These are phyloP conservation scores for Electrona antarctica DNA, from an alignment of 2,113 vertebrate genomes.

Conservation along the genomic window DNA sequence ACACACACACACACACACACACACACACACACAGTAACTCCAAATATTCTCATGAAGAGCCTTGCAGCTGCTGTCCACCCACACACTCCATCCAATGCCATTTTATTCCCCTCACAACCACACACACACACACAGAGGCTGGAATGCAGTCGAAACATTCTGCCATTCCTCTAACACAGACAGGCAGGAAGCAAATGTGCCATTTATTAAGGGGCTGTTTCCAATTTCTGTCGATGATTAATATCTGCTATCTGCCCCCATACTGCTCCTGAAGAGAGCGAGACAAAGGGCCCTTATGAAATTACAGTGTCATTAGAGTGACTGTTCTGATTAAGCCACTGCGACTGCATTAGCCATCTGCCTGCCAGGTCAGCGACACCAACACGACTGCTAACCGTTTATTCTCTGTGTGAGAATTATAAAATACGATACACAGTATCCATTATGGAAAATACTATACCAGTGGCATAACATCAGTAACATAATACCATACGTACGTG, in stretches of 20 bases:
- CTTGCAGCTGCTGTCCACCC: conserved; percentile 65
- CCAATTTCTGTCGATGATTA: conserved; percentile 65
- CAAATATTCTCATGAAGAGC: conserved; percentile 22
- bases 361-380: conserved; percentile 57
- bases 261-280: conserved; percentile 59
- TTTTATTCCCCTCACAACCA: conserved; percentile 18
- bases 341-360: conserved; percentile 78
- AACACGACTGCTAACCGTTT: conserved; percentile 49
- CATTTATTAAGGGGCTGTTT: conserved; percentile 66
- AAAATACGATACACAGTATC: conserved; percentile 36
- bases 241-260: conserved; percentile 51
- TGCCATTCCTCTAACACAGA: conserved; percentile 50
- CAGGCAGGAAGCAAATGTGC: conserved; percentile 72
- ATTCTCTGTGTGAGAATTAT: conserved; percentile 44
- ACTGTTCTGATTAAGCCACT: conserved; percentile 58
- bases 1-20: conserved; percentile 15
- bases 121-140: conserved; percentile 28
- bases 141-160: conserved; percentile 52
- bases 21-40: conserved; percentile 22
- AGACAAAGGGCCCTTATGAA: conserved; percentile 69
- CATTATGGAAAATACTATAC: conserved; percentile 12
- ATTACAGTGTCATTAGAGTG: conserved; percentile 66
- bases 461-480: too few species aligned
- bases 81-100: conserved; percentile 42
- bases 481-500: too few species aligned